Conservation (phyloP, 2,797 vertebrate species). For the Labeo calbasu region DNA sequence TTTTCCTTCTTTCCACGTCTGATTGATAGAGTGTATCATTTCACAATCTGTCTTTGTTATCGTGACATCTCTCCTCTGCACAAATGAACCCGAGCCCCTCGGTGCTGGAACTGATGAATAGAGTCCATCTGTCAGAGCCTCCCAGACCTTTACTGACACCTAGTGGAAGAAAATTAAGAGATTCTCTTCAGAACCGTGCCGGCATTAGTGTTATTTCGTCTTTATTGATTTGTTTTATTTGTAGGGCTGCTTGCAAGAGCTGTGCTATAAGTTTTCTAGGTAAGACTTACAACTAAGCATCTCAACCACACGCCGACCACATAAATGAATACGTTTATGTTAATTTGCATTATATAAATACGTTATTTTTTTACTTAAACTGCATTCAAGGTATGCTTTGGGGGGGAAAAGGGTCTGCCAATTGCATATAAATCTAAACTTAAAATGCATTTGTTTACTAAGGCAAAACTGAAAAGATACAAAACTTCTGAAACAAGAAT, state of each 20-base stretch:
- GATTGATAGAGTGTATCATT: slow-evolving; percentile 50
- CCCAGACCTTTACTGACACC: slow-evolving; percentile 56
- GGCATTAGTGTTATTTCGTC: not conserved
- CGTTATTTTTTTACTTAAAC: not conserved
- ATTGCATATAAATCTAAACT: not conserved
- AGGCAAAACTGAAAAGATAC: not conserved
- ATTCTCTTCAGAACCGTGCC: not conserved
- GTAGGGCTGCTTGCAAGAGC: not conserved
- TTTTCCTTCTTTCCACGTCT: slow-evolving; percentile 40
- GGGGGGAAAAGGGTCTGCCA: not conserved
- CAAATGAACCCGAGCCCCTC: slow-evolving; percentile 31
- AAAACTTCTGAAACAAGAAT: not conserved
- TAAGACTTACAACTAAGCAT: not conserved
- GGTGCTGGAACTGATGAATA: slow-evolving; percentile 18
- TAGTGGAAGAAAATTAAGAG: slow-evolving; percentile 26
- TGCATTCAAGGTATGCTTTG: too few relatives aligned
- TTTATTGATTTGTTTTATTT: not conserved
- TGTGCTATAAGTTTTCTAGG: not conserved
- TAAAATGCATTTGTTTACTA: not conserved
- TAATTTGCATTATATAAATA: not conserved
- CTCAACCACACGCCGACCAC: not conserved
- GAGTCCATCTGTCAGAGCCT: slow-evolving; percentile 1
- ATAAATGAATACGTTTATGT: not conserved
- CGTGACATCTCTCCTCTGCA: slow-evolving; percentile 28
- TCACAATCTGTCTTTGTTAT: slow-evolving; percentile 44